Evolutionary conservation across 2,797 vertebrate species (phyloP).

Genomic region (Thripadectes ignobilis): DNA sequence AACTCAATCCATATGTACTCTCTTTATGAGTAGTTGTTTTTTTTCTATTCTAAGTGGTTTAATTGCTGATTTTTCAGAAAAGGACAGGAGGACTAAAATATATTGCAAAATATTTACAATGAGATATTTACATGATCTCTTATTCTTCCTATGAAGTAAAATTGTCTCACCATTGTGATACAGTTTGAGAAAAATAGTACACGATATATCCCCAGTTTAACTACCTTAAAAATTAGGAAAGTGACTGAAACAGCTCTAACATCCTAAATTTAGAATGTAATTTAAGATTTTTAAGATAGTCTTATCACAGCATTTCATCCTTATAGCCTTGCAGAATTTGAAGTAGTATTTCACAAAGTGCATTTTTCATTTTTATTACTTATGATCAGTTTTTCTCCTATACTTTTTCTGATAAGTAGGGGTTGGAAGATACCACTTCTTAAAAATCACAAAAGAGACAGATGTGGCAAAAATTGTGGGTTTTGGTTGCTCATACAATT

Average conservation of each 20-base stretch:
- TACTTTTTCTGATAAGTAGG: not conserved
- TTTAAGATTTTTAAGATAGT: not conserved
- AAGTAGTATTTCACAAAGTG: not conserved
- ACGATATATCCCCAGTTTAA: not conserved
- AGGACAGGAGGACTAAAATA: not conserved
- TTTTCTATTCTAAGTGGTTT: not conserved
- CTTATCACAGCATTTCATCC: not conserved
- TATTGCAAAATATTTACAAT: not conserved
- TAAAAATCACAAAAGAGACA: constrained; percentile 22
- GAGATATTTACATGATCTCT: not conserved
- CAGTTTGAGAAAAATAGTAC: not conserved
- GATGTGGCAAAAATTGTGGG: not conserved
- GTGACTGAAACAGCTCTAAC: not conserved
- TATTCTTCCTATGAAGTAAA: not conserved
- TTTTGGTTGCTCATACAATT: not conserved
- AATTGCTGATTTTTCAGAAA: not conserved
- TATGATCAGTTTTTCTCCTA: not conserved
- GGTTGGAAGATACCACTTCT: constrained; percentile 4
- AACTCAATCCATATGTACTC: not conserved
- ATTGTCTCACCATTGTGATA: not conserved
- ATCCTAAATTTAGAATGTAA: not conserved
- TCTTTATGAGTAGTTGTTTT: not conserved
- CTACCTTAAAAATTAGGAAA: not conserved
- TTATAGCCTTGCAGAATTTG: not conserved
- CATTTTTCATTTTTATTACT: not conserved